Base-by-base conservation (phyloP, 2,888 invertebrate species). In the Troides oblongomaculatus region DNA sequence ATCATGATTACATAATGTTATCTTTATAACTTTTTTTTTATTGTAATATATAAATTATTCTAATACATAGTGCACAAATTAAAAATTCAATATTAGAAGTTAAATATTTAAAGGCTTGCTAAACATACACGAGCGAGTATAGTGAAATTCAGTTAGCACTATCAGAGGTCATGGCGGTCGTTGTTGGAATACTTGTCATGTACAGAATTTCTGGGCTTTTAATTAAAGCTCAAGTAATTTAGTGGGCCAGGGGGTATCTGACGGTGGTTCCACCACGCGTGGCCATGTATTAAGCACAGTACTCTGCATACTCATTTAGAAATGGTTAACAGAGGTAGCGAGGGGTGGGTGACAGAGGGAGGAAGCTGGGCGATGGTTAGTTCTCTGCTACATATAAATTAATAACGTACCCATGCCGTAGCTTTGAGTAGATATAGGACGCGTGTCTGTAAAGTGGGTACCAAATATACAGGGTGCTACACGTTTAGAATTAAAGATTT, bases 291-390 rank as follows among this genome's bases (percentile, higher is more conserved):
- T 84, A 86, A 84, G 84, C 81, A 85, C 84, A 88, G 86, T 88
- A 87, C 88, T 88, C 87, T 89, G 92, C 91, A 91, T 90, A 90
- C 91, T 90, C 91, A 88, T 90, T 92, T 90, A 85, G 92, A 87
- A 88, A 89, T 90, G 90, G 91, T 92, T 90, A 90, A 90, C 89
- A 87, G 75, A 77, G 78, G 79, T 78, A 76, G 76, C 74, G 71
- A 62, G 72, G 71, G 77, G 76, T 76, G 72, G 72, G 76, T 39
- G 68, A 70, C 50, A 76, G 82, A 8, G 39, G 10, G 80, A 79
- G 78, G 80, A 78, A 74, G 81, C 79, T 76, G 82, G 84, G 87
- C 83, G 83, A 84, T 86, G 90, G 90, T 92, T 91, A 92, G 92
- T 92, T 92, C 90, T 84, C 82, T 83, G 84, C 87, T 88, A 89